Base-by-base conservation (phyloP, 1,140 invertebrate genomes). In the Pachypeltis micranthus region DNA sequence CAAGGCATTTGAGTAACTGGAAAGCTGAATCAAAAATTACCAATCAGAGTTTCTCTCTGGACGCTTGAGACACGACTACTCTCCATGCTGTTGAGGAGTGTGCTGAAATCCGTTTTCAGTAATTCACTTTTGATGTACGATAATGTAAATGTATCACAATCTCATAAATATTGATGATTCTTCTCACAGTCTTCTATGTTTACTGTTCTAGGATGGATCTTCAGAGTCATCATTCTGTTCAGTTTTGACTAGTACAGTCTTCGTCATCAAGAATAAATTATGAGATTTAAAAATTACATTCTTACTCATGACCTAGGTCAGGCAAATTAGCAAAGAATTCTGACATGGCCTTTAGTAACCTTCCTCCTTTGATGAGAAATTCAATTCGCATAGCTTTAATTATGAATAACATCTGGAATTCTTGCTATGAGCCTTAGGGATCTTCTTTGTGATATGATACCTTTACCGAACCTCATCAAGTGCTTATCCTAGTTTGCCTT, bases 261-360 rank as follows among this genome's bases (percentile, higher is more conserved):
- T 51, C 47, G 4, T 16, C 47, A 51, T 51, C 47, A 16, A 21
- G 23, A 51, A 51, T 51, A 16, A 10, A 51, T 16, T 10, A 51
- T 51, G 47, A 21, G 23, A 51, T 10, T 51, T 51, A 51, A 10
- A 10, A 51, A 51, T 16, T 51, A 51, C 47, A 51, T 51, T 51
- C 47, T 51, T 51, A 14, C 47, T 51, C 47, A 51, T 51, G 23
- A 51, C 7, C 7, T 51, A 51, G 47, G 47, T 51, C 47, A 51
- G 47, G 47, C 47, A 51, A 51, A 51, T 51, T 51, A 51, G 47
- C 47, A 51, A 51, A 51, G 47, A 51, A 51, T 51, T 51, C 47
- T 16, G 47, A 51, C 47, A 51, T 51, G 47, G 47, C 47, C 47
- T 51, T 51, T 51, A 51, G 47, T 21, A 51, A 51, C 47, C 47